Percentiles rank a stretch among this genome's conserved stretches.
Conservation (phyloP, 2,888 invertebrate species). For the Carcina quercana region DNA sequence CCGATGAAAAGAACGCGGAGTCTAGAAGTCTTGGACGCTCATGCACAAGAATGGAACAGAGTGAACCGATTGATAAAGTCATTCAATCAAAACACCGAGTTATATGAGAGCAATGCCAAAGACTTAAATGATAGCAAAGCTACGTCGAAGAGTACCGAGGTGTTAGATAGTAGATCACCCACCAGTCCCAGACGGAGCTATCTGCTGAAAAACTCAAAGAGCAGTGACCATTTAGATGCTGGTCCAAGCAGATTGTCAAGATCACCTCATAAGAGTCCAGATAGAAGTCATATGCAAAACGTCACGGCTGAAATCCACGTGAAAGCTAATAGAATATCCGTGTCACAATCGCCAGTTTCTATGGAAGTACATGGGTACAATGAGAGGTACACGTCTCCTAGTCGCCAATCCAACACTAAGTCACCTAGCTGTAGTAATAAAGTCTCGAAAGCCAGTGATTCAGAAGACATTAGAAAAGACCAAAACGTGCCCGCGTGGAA, state of each 20-base stretch:
- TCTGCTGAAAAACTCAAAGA: slow-evolving; percentile 52
- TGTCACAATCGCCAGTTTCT: slow-evolving; percentile 56
- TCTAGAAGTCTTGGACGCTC: slow-evolving; percentile 78
- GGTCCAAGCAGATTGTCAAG: slow-evolving; percentile 45
- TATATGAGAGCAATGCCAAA: slow-evolving; percentile 54
- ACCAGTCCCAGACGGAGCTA: slow-evolving; percentile 43
- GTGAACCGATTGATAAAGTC: slow-evolving; percentile 50
- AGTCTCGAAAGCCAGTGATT: slow-evolving; percentile 30
- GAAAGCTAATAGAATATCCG: slow-evolving; percentile 50
- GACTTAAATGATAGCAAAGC: slow-evolving; percentile 52
- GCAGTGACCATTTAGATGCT: slow-evolving; percentile 59
- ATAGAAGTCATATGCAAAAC: slow-evolving; percentile 38
- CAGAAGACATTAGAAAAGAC: slow-evolving; percentile 27
- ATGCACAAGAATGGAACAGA: slow-evolving; percentile 58
- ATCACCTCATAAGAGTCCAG: slow-evolving; percentile 33
- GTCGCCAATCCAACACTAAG: slow-evolving; percentile 47
- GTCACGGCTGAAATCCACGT: slow-evolving; percentile 66
- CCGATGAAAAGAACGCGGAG: slow-evolving; percentile 81
- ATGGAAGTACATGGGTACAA: slow-evolving; percentile 44
- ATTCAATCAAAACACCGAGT: slow-evolving; percentile 53
- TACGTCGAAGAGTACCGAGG: slow-evolving; percentile 71
- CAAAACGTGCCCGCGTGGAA: slow-evolving; percentile 50
- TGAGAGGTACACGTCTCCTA: slow-evolving; percentile 45
- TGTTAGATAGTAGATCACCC: slow-evolving; percentile 48
- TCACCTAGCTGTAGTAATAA: slow-evolving; percentile 42